A percentile compares a stretch with the other conserved stretches of the same genome.
These are phyloP conservation scores for Allacma fusca DNA, from an alignment of 2,888 invertebrate genomes.

Conservation along the genomic window DNA sequence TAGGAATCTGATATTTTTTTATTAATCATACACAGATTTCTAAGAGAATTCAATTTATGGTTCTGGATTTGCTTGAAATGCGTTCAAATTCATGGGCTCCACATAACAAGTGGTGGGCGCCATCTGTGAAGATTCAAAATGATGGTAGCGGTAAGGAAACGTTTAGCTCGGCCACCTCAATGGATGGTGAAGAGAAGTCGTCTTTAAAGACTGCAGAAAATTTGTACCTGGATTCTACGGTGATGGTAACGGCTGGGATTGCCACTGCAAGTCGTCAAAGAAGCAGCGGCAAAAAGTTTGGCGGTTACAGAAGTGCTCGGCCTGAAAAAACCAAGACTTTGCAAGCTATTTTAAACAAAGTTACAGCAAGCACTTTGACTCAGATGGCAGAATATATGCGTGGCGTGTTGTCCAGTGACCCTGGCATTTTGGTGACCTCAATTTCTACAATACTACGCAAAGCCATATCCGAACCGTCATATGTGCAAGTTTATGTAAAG, in stretches of 20 bases:
- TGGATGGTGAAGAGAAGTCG: constrained; percentile 30
- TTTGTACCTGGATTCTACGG: constrained; percentile 36
- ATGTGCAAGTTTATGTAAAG: constrained; percentile 52
- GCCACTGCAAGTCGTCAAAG: constrained; percentile 36
- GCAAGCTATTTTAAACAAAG: constrained; percentile 55
- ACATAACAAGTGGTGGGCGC: constrained; percentile 61
- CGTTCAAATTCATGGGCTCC: constrained; percentile 57
- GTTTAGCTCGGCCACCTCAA: constrained; percentile 18
- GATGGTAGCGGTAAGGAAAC: background rate
- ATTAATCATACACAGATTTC: constrained; percentile 54
- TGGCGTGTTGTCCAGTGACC: constrained; percentile 48
- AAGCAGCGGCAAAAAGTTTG: constrained; percentile 17
- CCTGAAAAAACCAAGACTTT: constrained; percentile 30
- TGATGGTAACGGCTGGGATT: constrained; percentile 19
- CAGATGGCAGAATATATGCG: constrained; percentile 53
- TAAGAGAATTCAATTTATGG: constrained; percentile 60
- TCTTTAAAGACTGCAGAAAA: constrained; percentile 31
- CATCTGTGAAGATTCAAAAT: constrained; percentile 48
- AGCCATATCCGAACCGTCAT: constrained; percentile 55
- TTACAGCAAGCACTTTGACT: constrained; percentile 55
- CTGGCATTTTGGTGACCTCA: constrained; percentile 47
- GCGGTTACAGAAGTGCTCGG: constrained; percentile 18
- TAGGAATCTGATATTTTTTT: no score
- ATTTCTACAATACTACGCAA: constrained; percentile 55
- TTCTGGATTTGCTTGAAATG: constrained; percentile 60